Evolutionary conservation across 2,888 invertebrate species (phyloP), one percentile per base, ranked within the genome.

Genomic region (Paralinhomoeus sp.): DNA sequence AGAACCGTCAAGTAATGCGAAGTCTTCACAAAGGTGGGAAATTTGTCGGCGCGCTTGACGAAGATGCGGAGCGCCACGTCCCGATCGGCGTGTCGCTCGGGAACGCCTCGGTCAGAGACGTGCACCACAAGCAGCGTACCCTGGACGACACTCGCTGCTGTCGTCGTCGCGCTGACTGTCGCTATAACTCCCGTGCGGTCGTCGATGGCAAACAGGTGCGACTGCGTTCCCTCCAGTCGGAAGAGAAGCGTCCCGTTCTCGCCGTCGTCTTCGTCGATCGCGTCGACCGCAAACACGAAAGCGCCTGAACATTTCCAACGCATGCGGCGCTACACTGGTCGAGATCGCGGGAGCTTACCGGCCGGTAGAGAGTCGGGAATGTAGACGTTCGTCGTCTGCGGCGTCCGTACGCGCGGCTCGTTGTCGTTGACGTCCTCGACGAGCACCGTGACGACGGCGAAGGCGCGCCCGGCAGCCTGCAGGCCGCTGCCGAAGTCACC

Each of bases 351-450:
- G 23, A 24, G 20, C 41, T 21, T n/a, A 38, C 40, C 44, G 9
- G 44, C 38, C n/a, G 45, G 47, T 46, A 56, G 51, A 34, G 57
- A 56, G 47, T 91, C 89, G 77, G 84, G 81, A 46, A 87, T 83
- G 63, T 80, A 78, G 3, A 83, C 82, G 60, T 82, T 69, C 67
- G 85, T 87, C 0, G 87, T 27, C 7, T 12, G 87, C n/a, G 85
- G 84, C 66, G 89, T 80, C 53, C 82, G 68, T 66, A 89, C 89
- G 38, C 80, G 77, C 38, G 89, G 89, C 27, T 79, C 77, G 61
- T 84, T 84, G 68, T 89, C 87, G 67, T 89, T 87, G 60, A 85
- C 79, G 66, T 89, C 85, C 51, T 78, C 74, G 43, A 89, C 77
- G 45, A 75, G 74, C 57, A 89, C 80, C 48, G 24, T 39, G 9